Base-by-base conservation (phyloP, 2,888 invertebrate species). In the Formica aserva region DNA sequence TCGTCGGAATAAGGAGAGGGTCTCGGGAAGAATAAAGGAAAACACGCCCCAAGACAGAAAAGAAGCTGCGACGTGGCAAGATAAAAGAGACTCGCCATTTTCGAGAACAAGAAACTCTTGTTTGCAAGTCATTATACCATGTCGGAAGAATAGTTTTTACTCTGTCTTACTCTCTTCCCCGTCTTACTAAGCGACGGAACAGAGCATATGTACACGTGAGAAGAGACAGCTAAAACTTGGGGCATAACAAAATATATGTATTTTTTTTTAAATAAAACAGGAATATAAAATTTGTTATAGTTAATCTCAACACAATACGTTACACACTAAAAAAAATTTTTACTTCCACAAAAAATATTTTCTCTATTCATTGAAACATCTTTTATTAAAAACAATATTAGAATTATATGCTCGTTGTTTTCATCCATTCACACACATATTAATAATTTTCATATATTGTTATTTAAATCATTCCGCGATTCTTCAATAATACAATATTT, bases 61-160 rank as follows among this genome's bases (percentile, higher is more conserved):
- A 88, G 83, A 86, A 87, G 85, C 83, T 83, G 67, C 63, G 75
- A 82, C 69, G 83, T 57, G 71, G 29, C 66, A 78, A 67, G 52
- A 74, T 15, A 75, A 75, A 71, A 75, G 76, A 69, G 84, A 77
- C 67, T 76, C 75, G 81, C 85, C 85, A 78, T 84, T 87, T 84
- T 83, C 77, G 83, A 87, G 88, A 87, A 85, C 55, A 83, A 89
- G 86, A 83, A 89, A 88, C 88, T 87, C 88, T 92, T 94, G 93
- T 94, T 94, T 94, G 94, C 93, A 93, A 91, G 92, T 94, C 93
- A 93, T 94, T 94, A 94, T 91, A 85, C 85, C 88, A 86, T 91
- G 90, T 86, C 88, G 88, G 88, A 92, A 82, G 87, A 76, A 41
- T 86, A 89, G 91, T 88, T 90, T 89, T 90, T 84, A 55, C 80